These are phyloP conservation scores for Amblyjoppa fuscipennis DNA, from an alignment of 2,888 invertebrate species.

Conservation along the genomic window DNA sequence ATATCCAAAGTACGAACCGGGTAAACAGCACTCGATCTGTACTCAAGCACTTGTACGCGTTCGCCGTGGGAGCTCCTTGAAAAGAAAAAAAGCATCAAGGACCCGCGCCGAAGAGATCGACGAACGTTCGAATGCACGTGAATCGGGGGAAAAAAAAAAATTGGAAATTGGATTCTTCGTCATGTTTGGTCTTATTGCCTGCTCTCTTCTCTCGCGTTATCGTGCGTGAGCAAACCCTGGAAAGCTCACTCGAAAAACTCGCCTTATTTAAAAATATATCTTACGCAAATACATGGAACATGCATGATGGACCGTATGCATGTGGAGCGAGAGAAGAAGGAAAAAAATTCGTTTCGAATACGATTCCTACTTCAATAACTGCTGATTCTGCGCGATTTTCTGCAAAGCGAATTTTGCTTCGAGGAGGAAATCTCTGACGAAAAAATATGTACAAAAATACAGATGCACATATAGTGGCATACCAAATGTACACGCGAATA, in stretches of 20 bases:
- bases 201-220: slow-evolving; percentile 18
- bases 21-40: slow-evolving; percentile 53
- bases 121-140: slow-evolving; percentile 16
- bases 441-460: neutral
- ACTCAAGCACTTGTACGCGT: slow-evolving; percentile 19
- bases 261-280: neutral
- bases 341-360: slow-evolving; percentile 3
- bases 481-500: neutral
- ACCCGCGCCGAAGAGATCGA: slow-evolving; percentile 17
- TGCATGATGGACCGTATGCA: neutral
- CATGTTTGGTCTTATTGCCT: neutral
- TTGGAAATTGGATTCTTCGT: slow-evolving; percentile 51
- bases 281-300: neutral
- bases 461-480: neutral
- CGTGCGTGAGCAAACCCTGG: slow-evolving; percentile 13
- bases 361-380: neutral
- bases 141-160: slow-evolving; percentile 28
- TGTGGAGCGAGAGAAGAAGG: neutral
- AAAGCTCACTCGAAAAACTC: neutral
- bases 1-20: slow-evolving; percentile 35
- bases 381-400: neutral
- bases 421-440: neutral
- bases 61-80: slow-evolving; percentile 35
- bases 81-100: slow-evolving; percentile 38
- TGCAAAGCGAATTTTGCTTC: no score